Evolutionary conservation across 2,797 vertebrate genomes (phyloP).

Genomic region (Tokudaia tokunoshimensis): DNA sequence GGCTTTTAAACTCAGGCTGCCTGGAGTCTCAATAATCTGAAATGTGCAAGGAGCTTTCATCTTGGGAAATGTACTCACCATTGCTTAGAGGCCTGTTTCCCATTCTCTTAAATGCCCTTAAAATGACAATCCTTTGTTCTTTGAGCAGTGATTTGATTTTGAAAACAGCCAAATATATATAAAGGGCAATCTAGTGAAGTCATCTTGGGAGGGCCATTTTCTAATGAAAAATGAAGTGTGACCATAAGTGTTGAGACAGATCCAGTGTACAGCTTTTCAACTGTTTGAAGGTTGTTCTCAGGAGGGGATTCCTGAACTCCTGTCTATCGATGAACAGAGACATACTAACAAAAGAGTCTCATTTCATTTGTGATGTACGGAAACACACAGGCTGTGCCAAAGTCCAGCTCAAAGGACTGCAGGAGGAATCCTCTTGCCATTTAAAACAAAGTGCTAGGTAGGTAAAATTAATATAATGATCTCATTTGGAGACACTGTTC

Average conservation of each 20-base stretch:
- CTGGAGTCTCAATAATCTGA: not conserved
- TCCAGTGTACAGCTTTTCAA: not conserved
- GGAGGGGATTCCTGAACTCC: not conserved
- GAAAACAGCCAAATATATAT: constrained; percentile 53
- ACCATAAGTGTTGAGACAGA: not conserved
- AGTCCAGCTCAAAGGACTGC: not conserved
- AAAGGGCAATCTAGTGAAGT: constrained; percentile 50
- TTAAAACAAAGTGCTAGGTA: not conserved
- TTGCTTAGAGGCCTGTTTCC: not conserved
- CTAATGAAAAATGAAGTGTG: constrained; percentile 50
- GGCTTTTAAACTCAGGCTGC: not conserved
- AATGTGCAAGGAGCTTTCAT: not conserved
- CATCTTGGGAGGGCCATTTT: constrained; percentile 34
- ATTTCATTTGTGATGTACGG: not conserved
- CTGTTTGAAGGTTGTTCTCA: constrained; percentile 6
- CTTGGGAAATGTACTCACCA: not conserved
- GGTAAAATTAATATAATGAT: not conserved
- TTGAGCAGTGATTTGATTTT: constrained; percentile 47
- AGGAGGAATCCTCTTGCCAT: not conserved
- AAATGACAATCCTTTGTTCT: constrained; percentile 39
- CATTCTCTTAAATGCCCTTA: not conserved
- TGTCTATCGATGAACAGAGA: not conserved
- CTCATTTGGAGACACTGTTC: not conserved
- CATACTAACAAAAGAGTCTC: not conserved
- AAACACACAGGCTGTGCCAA: not conserved